phyloP scores from a whole-genome alignment of 1,140 invertebrate genomes.

The Bicyclus anynana region DNA sequence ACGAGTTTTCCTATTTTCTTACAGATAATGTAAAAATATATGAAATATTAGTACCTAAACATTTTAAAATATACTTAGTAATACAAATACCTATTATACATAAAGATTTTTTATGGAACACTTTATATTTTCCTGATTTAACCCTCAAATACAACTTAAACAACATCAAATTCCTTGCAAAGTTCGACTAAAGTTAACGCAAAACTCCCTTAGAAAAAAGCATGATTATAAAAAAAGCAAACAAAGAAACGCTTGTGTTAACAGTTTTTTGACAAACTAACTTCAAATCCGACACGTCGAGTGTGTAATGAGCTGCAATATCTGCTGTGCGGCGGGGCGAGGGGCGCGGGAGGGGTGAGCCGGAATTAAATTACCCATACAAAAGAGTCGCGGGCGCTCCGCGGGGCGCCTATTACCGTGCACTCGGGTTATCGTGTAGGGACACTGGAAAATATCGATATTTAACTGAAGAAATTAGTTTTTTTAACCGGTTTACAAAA shows the following conservation, averaged over 20 bases:
- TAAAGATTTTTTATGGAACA: too few relatives aligned
- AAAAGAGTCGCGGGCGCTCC: constrained; percentile 47
- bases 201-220: too few relatives aligned
- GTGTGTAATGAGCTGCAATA: constrained; percentile 48
- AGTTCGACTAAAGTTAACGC: too few relatives aligned
- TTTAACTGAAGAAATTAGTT: background rate
- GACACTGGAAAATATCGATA: background rate
- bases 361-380: constrained; percentile 54
- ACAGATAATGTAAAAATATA: too few relatives aligned
- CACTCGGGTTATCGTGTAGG: background rate
- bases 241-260: background rate
- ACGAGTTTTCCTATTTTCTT: too few relatives aligned
- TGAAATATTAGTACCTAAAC: too few relatives aligned
- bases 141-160: too few relatives aligned
- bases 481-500: too few relatives aligned
- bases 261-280: constrained; percentile 9
- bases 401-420: constrained; percentile 52
- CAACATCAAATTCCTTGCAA: too few relatives aligned
- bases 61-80: too few relatives aligned
- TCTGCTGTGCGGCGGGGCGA: constrained; percentile 17
- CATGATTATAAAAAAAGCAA: background rate
- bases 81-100: too few relatives aligned
- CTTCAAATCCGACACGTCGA: constrained; percentile 7
- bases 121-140: too few relatives aligned
- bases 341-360: constrained; percentile 42